Evolutionary conservation across 92 coral and sea anemone genomes (phyloP), one percentile per base, ranked within the genome.

Genomic region (Actinostola sp.): DNA sequence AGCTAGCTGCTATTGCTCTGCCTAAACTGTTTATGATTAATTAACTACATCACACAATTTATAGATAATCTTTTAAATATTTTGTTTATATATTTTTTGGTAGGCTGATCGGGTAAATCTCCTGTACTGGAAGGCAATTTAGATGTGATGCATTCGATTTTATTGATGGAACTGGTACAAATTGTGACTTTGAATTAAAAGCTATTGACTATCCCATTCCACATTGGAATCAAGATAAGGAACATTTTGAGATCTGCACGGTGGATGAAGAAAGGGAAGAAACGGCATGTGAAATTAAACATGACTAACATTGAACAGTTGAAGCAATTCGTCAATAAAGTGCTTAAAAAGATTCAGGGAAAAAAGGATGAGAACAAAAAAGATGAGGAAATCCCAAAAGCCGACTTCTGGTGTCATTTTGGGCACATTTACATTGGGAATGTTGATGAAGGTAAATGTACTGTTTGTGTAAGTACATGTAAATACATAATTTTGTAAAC

Each of bases 351-450:
- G 23, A 52, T 68, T 5, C 74, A 68, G 24, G 15, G 15, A 48
- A 17, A 45, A 25, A 3, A 20, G 11, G n/a, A 34, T 68, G 62
- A 14, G 28, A 33, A 23, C 15, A 15, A 14, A 2, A 44, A n/a
- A 2, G 10, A 7, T 39, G 45, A 7, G 7, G 14, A 53, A 20
- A 21, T n/a, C 16, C 25, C 57, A 10, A 68, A 68, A 52, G 57
- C 74, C 31, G 74, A 68, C 44, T 51, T 68, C 13, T 68, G 61
- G 50, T 49, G 57, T 51, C 74, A 68, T 51, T 68, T 68, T 68
- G 74, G 74, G 51, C 74, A 68, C 39, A 15, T 68, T 24, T 68
- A 44, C 30, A 51, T 68, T 36, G 62, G 74, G 26, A 33, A 68
- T 9, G 38, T 68, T 49, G 74, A 68, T 34, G 74, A 68, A 51